Percentiles rank a stretch among this genome's conserved stretches.
Conservation (phyloP, 92 coral and sea anemone genomes). For the Virgularia gustaviana region DNA sequence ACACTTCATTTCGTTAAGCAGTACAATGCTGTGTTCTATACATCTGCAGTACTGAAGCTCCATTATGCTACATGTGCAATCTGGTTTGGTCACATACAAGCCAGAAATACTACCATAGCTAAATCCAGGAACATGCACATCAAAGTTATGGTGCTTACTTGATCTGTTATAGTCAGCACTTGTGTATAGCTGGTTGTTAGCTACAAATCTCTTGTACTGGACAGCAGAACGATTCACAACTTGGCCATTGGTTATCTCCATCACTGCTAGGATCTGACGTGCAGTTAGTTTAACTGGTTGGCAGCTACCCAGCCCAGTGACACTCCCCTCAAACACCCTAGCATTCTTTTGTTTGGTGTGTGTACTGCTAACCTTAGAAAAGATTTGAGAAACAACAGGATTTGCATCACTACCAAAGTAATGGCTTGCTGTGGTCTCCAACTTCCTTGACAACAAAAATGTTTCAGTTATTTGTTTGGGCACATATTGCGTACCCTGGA, state of each 20-base stretch:
- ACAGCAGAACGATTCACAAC: conserved; percentile 13
- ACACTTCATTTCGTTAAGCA: conserved; percentile 9
- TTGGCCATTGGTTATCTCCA: conserved; percentile 11
- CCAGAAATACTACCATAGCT: conserved; percentile 24
- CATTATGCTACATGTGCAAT: conserved; percentile 10
- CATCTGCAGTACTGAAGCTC: conserved; percentile 19
- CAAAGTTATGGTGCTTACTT: conserved; percentile 9
- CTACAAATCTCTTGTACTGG: conserved; percentile 8
- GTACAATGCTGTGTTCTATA: conserved; percentile 1
- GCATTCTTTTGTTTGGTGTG: too few species aligned
- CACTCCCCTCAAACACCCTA: neutral
- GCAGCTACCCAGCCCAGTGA: conserved; percentile 7
- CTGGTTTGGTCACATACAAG: conserved; percentile 22
- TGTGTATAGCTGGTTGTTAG: conserved; percentile 9
- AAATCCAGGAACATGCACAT: conserved; percentile 4
- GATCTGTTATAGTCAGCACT: conserved; percentile 13
- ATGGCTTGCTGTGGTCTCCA: conserved; percentile 3
- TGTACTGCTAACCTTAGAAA: too few species aligned
- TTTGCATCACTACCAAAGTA: conserved; percentile 10
- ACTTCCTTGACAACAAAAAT: conserved; percentile 2
- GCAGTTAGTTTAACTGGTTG: conserved; percentile 11
- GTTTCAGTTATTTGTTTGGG: conserved; percentile 17
- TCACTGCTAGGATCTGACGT: conserved; percentile 3
- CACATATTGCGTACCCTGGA: conserved; percentile 20
- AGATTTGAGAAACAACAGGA: conserved; percentile 18